phyloP scores from a whole-genome alignment of 2,888 invertebrate genomes.

The Belgica antarctica region DNA sequence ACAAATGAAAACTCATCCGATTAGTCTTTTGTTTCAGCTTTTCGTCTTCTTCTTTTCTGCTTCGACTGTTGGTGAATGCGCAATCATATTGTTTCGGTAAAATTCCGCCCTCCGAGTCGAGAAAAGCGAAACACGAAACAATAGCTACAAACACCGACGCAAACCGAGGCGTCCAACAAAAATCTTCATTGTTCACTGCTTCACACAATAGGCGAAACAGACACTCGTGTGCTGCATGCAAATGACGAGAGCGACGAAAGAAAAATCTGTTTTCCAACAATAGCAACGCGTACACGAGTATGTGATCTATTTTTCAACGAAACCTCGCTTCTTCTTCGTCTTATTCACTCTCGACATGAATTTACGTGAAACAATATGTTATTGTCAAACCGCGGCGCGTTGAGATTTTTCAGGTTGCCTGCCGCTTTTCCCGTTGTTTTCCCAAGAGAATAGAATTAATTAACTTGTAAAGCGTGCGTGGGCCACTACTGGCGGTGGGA shows the following conservation, averaged over 20 bases:
- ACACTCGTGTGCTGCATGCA: neutral
- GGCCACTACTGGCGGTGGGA: neutral
- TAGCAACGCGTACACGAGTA: slow-evolving; percentile 20
- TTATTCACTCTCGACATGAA: neutral
- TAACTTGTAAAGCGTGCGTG: neutral
- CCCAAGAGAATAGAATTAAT: slow-evolving; percentile 23
- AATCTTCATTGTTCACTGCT: neutral
- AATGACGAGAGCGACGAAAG: slow-evolving; percentile 3
- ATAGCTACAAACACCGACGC: neutral
- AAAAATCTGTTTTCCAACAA: slow-evolving; percentile 26
- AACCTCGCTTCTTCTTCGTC: neutral
- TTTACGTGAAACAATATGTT: slow-evolving; percentile 21
- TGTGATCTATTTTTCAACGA: slow-evolving; percentile 24
- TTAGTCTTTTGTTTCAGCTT: slow-evolving; percentile 7
- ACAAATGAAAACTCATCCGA: neutral
- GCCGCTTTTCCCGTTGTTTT: neutral
- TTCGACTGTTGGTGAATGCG: slow-evolving; percentile 5
- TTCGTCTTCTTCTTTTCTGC: neutral
- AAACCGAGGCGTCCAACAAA: neutral
- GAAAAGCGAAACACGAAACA: neutral
- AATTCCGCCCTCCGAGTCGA: slow-evolving; percentile 1
- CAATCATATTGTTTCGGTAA: neutral
- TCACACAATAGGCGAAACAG: neutral
- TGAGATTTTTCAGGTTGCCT: neutral
- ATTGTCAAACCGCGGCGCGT: slow-evolving; percentile 22